Evolutionary conservation across 2,113 vertebrate species (phyloP).

Genomic region (Procavia capensis): DNA sequence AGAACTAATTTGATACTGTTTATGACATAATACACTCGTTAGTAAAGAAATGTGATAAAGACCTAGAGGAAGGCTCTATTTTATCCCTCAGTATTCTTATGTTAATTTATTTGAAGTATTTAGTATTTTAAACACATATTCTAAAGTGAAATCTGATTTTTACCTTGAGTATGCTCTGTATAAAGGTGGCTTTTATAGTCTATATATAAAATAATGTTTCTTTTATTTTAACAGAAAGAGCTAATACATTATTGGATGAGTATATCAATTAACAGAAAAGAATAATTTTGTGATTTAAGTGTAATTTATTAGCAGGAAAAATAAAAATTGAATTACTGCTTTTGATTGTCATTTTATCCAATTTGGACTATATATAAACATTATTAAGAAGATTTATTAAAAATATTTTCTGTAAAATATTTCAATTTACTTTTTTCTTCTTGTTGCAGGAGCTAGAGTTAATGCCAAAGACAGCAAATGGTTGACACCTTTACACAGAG

Average conservation of each 20-base stretch:
- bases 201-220: conserved; percentile 51
- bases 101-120: conserved; percentile 48
- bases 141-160: conserved; percentile 40
- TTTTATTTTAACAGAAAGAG: conserved; percentile 56
- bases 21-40: conserved; percentile 47
- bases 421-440: conserved; percentile 78
- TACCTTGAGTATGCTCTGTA: conserved; percentile 77
- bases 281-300: conserved; percentile 52
- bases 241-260: conserved; percentile 51
- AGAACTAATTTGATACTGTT: conserved; percentile 30
- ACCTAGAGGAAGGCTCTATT: not conserved
- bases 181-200: conserved; percentile 76
- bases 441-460: conserved; percentile 97
- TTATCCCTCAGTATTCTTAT: conserved; percentile 42
- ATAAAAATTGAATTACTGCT: conserved; percentile 35
- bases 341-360: conserved; percentile 55
- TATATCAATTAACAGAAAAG: conserved; percentile 38
- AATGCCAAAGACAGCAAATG: conserved; percentile 99
- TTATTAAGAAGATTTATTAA: conserved; percentile 58
- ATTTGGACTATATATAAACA: conserved; percentile 57
- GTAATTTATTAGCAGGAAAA: conserved; percentile 64
- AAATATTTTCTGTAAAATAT: conserved; percentile 68
- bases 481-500: conserved; percentile 99
- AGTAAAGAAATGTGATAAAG: conserved; percentile 60
- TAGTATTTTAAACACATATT: conserved; percentile 37